A percentile compares a stretch with the other conserved stretches of the same genome.
phyloP scores from a whole-genome alignment of 1,140 invertebrate genomes.

The Manduca sexta region DNA sequence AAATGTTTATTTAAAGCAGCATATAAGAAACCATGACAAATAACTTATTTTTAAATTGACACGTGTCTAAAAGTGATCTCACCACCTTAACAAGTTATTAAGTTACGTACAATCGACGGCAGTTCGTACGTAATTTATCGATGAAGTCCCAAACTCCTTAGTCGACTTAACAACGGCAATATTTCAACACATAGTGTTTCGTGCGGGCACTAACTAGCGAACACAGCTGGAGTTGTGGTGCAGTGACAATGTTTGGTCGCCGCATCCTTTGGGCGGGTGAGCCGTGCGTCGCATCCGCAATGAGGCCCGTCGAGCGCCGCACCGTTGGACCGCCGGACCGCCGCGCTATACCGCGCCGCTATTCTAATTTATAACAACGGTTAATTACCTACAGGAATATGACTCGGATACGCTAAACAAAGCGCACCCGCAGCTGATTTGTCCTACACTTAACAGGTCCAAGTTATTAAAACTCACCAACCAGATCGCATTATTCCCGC shows the following conservation, averaged over 20 bases:
- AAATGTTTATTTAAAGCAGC: too few species aligned
- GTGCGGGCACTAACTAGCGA: slow-evolving; percentile 54
- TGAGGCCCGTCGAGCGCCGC: slow-evolving; percentile 36
- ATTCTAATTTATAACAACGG: slow-evolving; percentile 61
- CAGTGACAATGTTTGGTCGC: slow-evolving; percentile 56
- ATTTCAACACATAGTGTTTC: slow-evolving; percentile 45
- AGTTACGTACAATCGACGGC: neutral
- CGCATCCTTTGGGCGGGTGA: slow-evolving; percentile 38
- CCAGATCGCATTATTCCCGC: too few species aligned
- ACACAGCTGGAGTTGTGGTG: slow-evolving; percentile 59
- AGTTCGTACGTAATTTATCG: slow-evolving; percentile 13
- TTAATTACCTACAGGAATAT: slow-evolving; percentile 65
- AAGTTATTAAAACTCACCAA: too few species aligned
- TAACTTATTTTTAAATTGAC: too few species aligned
- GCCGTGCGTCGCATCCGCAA: slow-evolving; percentile 52
- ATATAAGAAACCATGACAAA: too few species aligned
- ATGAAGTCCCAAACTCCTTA: slow-evolving; percentile 22
- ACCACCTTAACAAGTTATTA: neutral
- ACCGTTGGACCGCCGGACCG: slow-evolving; percentile 22
- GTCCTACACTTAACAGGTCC: too few species aligned
- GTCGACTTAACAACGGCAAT: slow-evolving; percentile 24
- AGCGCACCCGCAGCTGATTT: too few species aligned
- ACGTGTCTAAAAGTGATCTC: too few species aligned
- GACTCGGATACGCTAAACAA: slow-evolving; percentile 25
- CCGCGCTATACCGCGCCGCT: slow-evolving; percentile 3